Base-by-base conservation (phyloP, 2,888 invertebrate species). In the Brachyopa scutellaris region DNA sequence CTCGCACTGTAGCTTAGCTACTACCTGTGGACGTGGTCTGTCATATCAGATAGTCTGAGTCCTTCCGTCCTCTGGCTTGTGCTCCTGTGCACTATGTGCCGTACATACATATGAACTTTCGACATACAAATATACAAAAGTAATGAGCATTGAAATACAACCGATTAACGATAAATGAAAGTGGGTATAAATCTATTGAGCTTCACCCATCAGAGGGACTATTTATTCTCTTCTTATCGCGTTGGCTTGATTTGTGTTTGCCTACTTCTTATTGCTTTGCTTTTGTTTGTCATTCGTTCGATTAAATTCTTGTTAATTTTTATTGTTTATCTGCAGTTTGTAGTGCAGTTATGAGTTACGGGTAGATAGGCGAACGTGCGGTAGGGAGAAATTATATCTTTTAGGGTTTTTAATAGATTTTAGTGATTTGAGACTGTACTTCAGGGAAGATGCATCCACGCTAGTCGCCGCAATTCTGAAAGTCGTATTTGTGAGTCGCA, bases 261-360 rank as follows among this genome's bases (percentile, higher is more conserved):
- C 62, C 61, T 47, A 55, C 55, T 62, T 45, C 55, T 55, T 53
- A 36, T 38, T n/a, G n/a, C n/a, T n/a, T n/a, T n/a, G 55, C 55
- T 45, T 38, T 19, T 55, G 36, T 62, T 62, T 62, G 53, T 29
- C 29, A n/a, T 53, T 55, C 62, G 55, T 45, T 62, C 55, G 73
- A 73, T 73, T 73, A 62, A 51, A 26, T 9, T 72, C 51, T 40
- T 45, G 61, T 62, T 64, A 62, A 62, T 72, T 62, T 57, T 49
- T 33, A 55, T 36, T 62, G 38, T 64, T 73, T 51, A 72, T 72
- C 38, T 70, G 23, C n/a, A 26, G 15, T 23, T 33, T 21, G 45
- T n/a, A n/a, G n/a, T n/a, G n/a, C n/a, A n/a, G n/a, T n/a, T n/a
- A n/a, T n/a, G n/a, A n/a, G n/a, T n/a, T n/a, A n/a, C n/a, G n/a